These are phyloP conservation scores for Drosophila putrida DNA, from an alignment of 2,888 invertebrate genomes.

Conservation along the genomic window DNA sequence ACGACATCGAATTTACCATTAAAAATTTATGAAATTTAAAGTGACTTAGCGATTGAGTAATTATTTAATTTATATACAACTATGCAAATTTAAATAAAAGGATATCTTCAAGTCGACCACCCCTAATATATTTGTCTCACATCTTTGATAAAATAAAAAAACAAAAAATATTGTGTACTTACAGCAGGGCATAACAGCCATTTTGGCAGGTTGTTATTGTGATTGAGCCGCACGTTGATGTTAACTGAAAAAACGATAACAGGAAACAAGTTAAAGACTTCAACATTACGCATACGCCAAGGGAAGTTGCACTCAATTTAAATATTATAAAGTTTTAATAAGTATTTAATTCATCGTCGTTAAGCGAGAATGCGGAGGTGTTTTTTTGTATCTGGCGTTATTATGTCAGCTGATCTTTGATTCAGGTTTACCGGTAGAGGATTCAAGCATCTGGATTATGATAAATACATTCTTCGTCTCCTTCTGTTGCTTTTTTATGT, in stretches of 20 bases:
- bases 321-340: constrained; percentile 18
- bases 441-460: neutral
- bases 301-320: constrained; percentile 19
- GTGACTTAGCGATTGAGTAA: no score
- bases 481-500: neutral
- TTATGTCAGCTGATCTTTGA: constrained; percentile 31
- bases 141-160: neutral
- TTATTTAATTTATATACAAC: no score
- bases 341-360: constrained; percentile 10
- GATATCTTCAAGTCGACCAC: neutral
- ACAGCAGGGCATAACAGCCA: constrained; percentile 73
- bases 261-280: constrained; percentile 39
- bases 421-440: constrained; percentile 10
- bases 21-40: no score
- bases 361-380: constrained; percentile 37
- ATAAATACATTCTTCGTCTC: neutral
- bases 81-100: neutral
- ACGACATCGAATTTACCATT: no score
- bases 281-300: constrained; percentile 19
- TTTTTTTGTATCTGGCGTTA: constrained; percentile 5
- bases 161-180: constrained; percentile 46
- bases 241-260: constrained; percentile 48
- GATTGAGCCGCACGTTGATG: constrained; percentile 29
- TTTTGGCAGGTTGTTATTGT: constrained; percentile 49
- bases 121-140: neutral